Base-by-base conservation (phyloP, 2,113 vertebrate species). In the Vireo altiloquus region DNA sequence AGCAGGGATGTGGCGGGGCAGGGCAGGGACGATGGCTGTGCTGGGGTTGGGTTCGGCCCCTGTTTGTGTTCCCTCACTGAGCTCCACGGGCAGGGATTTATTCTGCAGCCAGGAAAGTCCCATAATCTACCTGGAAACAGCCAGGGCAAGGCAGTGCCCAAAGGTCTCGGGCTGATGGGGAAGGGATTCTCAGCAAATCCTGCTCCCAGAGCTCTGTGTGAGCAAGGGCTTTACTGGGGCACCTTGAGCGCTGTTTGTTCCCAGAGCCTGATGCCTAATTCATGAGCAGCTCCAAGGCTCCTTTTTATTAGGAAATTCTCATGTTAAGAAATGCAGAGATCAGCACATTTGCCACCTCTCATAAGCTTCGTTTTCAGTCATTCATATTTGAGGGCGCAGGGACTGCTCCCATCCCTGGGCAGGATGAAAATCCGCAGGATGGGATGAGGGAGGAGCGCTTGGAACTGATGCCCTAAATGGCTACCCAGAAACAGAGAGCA, bases 341-440 rank as follows among this genome's bases (percentile, higher is more conserved):
- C 66, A 70, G 76, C 71, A 8, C 7, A 37, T 80, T 86, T 68
- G 27, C 57, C 76, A 52, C 75, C 42, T 78, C 64, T 44, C 47
- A 37, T 37, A 21, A 77, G 40, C 52, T 40, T 1, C 1, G 33
- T 5, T 90, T 71, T 56, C 68, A 42, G 59, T 44, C 78, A 25
- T 19, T 50, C 37, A 0, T 7, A 3, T 65, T 76, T 52, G 4
- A 35, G 69, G 49, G 61, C 19, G 1, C 0, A 3, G 3, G 27
- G 39, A 54, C n/a, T 15, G 28, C 7, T 66, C 50, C 65, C 3
- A 0, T 44, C 2, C 0, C 47, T 5, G 0, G 10, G 46, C 10
- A 17, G 57, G 50, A 7, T 15, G 37, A 14, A 39, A 69, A 61
- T 22, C 54, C 2, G 3, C 10, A 1, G 0, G 1, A 0, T 3